Evolutionary conservation across 2,797 vertebrate species (phyloP).

Genomic region (Schizopygopsis malacanthus): DNA sequence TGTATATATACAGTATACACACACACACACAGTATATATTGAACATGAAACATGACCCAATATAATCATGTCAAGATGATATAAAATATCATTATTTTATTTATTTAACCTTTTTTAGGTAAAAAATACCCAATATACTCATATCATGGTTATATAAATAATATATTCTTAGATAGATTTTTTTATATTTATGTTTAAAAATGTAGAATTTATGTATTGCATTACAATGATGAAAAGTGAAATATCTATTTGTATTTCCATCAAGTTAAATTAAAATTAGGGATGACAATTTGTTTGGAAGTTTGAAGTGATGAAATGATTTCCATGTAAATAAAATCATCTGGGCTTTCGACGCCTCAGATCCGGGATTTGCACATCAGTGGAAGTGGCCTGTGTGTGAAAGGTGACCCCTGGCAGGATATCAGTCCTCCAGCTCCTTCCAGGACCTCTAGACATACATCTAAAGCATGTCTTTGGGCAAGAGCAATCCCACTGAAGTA

Average conservation of each 20-base stretch:
- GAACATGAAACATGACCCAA: no score
- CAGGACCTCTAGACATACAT: slow-evolving; percentile 3
- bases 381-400: slow-evolving; percentile 16
- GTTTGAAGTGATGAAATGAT: not conserved
- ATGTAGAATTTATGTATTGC: no score
- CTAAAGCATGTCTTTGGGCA: slow-evolving; percentile 20
- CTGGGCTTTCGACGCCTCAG: not conserved
- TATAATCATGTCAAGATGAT: no score
- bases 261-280: not conserved
- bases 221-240: not conserved
- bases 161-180: no score
- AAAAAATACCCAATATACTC: no score
- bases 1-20: no score
- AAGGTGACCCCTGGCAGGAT: slow-evolving; percentile 22
- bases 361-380: slow-evolving; percentile 29
- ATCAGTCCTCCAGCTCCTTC: slow-evolving; percentile 12
- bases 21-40: no score
- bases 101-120: no score
- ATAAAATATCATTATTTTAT: no score
- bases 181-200: no score
- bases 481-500: slow-evolving; percentile 43
- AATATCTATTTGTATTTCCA: not conserved
- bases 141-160: no score
- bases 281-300: not conserved
- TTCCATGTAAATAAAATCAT: slow-evolving; percentile 15